These are phyloP conservation scores for Sebastes steindachneri DNA, from an alignment of 2,797 vertebrate genomes.

Conservation along the genomic window DNA sequence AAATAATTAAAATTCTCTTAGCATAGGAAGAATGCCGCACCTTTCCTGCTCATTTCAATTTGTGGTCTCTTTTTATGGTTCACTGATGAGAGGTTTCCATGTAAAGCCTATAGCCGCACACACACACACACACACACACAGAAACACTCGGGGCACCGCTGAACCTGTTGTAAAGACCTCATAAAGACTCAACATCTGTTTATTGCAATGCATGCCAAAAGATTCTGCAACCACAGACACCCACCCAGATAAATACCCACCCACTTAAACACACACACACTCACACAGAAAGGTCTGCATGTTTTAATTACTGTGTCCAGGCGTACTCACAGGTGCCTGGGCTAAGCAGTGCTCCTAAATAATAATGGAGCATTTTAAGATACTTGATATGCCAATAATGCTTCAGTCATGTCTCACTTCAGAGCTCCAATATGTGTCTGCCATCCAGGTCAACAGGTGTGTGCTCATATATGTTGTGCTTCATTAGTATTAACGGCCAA, in stretches of 20 bases:
- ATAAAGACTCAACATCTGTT: constrained; percentile 79
- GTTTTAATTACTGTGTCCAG: constrained; percentile 27
- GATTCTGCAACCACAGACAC: constrained; percentile 60
- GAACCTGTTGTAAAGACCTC: constrained; percentile 77
- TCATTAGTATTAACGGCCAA: constrained; percentile 30
- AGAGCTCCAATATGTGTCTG: not conserved
- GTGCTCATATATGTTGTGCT: constrained; percentile 39
- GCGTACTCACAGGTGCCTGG: constrained; percentile 37
- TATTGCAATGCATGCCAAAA: constrained; percentile 60
- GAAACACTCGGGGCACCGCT: constrained; percentile 35
- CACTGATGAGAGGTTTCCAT: constrained; percentile 60
- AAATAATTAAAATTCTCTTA: not conserved
- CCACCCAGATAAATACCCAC: constrained; percentile 51
- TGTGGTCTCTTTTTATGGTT: constrained; percentile 29
- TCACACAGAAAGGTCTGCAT: constrained; percentile 8
- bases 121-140: not conserved
- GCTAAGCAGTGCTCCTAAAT: not conserved
- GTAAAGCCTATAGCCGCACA: constrained; percentile 17
- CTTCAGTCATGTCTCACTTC: not conserved
- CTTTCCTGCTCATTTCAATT: constrained; percentile 39
- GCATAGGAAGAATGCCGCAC: not conserved
- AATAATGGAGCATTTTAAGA: not conserved
- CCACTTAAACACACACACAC: constrained; percentile 9
- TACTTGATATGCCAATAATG: not conserved
- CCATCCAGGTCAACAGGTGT: constrained; percentile 26